phyloP scores from a whole-genome alignment of 2,113 vertebrate species.

The Oreochromis aureus region DNA sequence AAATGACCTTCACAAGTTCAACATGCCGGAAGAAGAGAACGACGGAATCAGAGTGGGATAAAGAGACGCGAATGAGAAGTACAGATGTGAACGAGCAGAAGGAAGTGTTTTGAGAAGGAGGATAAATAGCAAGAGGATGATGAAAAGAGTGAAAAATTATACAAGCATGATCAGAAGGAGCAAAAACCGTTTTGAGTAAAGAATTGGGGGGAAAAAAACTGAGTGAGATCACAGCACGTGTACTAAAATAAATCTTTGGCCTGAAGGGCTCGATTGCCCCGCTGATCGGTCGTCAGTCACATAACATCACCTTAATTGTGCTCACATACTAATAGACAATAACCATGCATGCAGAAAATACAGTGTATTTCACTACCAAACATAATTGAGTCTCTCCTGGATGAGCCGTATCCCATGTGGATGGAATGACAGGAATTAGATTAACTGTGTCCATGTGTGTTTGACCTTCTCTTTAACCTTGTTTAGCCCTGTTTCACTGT shows the following conservation, averaged over 20 bases:
- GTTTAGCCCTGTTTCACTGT: constrained; percentile 44
- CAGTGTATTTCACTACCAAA: neutral
- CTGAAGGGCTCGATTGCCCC: neutral
- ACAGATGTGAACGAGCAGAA: neutral
- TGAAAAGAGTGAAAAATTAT: neutral
- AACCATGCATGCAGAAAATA: neutral
- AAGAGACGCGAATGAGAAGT: neutral
- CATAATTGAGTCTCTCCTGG: constrained; percentile 17
- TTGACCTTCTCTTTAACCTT: constrained; percentile 68
- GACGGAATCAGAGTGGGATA: neutral
- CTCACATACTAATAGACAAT: neutral
- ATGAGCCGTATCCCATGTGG: constrained; percentile 3
- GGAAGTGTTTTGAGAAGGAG: neutral
- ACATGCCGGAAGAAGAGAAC: constrained; percentile 23
- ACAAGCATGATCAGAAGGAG: neutral
- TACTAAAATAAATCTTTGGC: neutral
- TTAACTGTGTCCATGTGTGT: constrained; percentile 36
- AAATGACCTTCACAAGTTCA: constrained; percentile 61
- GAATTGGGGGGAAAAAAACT: neutral
- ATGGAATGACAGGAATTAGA: constrained; percentile 30
- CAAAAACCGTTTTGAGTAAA: neutral
- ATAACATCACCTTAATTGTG: neutral
- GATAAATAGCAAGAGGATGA: neutral
- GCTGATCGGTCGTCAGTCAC: neutral
- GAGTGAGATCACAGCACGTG: neutral